phyloP scores from a whole-genome alignment of 2,797 vertebrate species.

The Diglossa cyanea region DNA sequence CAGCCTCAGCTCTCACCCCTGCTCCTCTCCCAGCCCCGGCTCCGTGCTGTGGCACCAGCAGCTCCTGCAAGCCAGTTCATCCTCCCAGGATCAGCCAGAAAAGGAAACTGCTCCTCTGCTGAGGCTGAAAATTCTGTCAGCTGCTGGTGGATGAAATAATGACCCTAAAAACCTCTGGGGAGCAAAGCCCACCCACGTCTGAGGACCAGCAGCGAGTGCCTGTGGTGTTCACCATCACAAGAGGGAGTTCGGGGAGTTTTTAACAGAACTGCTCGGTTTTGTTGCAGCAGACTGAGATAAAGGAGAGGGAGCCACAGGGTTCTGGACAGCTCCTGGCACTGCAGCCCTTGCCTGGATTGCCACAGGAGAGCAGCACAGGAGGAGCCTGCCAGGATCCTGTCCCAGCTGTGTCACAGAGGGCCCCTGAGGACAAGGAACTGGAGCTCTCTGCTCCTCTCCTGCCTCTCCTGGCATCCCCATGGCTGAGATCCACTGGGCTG shows the following conservation, averaged over 20 bases:
- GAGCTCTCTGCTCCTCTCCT: not conserved
- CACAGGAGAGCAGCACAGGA: not conserved
- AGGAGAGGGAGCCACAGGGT: not conserved
- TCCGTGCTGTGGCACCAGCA: not conserved
- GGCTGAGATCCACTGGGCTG: not conserved
- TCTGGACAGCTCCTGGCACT: not conserved
- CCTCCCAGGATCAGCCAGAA: not conserved
- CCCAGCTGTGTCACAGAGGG: not conserved
- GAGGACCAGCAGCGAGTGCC: not conserved
- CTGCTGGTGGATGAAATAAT: not conserved
- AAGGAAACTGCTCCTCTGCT: not conserved
- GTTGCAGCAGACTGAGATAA: not conserved
- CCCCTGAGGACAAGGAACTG: not conserved
- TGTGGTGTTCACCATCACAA: not conserved
- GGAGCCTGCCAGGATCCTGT: not conserved
- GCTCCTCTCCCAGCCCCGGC: not conserved
- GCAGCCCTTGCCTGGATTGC: not conserved
- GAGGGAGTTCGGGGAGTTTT: not conserved
- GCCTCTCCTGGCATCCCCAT: not conserved
- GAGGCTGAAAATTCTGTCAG: not conserved
- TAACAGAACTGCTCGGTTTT: not conserved
- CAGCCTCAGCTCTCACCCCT: not conserved
- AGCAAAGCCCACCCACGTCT: not conserved
- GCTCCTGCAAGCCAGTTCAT: not conserved
- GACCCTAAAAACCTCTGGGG: not conserved